phyloP scores from a whole-genome alignment of 2,888 invertebrate species.

The Ennomos fuscantarius region DNA sequence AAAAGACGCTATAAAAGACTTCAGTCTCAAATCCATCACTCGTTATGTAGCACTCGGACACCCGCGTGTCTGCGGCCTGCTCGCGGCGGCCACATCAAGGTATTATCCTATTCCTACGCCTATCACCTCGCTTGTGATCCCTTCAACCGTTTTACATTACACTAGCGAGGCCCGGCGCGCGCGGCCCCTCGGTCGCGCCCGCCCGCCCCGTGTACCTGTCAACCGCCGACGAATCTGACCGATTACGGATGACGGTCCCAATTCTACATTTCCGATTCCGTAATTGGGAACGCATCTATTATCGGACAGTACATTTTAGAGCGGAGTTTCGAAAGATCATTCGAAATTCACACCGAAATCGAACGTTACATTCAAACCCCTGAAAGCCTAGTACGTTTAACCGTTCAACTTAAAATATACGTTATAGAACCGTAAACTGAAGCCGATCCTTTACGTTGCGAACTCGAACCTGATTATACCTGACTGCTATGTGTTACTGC shows the following conservation, averaged over 20 bases:
- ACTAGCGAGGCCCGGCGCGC: slow-evolving; percentile 53
- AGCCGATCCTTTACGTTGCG: slow-evolving; percentile 44
- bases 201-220: slow-evolving; percentile 34
- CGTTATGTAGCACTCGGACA: slow-evolving; percentile 10
- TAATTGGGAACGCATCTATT: slow-evolving; percentile 4
- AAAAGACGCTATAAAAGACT: slow-evolving; percentile 34
- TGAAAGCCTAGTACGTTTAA: slow-evolving; percentile 40
- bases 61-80: slow-evolving; percentile 13
- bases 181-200: slow-evolving; percentile 2
- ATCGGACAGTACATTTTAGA: slow-evolving; percentile 9
- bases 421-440: slow-evolving; percentile 45
- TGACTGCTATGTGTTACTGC: slow-evolving; percentile 45
- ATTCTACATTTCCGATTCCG: slow-evolving; percentile 10
- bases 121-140: slow-evolving; percentile 73
- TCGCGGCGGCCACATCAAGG: slow-evolving; percentile 41
- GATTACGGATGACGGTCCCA: slow-evolving; percentile 11
- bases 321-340: slow-evolving; percentile 14
- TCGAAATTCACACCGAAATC: slow-evolving; percentile 16
- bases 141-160: slow-evolving; percentile 71
- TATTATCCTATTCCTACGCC: slow-evolving; percentile 51
- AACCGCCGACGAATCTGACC: slow-evolving; percentile 36
- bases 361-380: slow-evolving; percentile 29
- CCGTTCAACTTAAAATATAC: slow-evolving; percentile 39
- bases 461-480: slow-evolving; percentile 48
- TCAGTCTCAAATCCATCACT: slow-evolving; percentile 31